phyloP scores from a whole-genome alignment of 1,140 invertebrate species.

The Cotesia chilonis region DNA sequence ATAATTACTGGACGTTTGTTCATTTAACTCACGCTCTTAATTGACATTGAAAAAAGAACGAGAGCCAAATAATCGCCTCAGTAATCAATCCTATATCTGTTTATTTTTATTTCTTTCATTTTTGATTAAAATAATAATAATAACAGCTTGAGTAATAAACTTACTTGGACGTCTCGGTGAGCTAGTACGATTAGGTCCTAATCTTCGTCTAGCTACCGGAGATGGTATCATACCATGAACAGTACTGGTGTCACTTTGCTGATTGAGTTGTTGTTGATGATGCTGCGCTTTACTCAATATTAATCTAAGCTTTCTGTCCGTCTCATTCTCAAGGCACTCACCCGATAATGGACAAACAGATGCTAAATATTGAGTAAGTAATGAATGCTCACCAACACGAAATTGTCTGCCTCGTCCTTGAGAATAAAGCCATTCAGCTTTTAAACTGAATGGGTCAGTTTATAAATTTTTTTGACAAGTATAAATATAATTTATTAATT shows the following conservation, averaged over 20 bases:
- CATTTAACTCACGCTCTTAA: constrained; percentile 15
- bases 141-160: constrained; percentile 42
- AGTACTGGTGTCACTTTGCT: constrained; percentile 67
- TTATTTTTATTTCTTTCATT: constrained; percentile 5
- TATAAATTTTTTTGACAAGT: constrained; percentile 11
- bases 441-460: constrained; percentile 72
- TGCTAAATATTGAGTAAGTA: constrained; percentile 83
- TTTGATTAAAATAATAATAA: background rate
- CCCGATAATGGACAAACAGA: constrained; percentile 79
- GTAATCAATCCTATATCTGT: constrained; percentile 2
- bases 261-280: constrained; percentile 83
- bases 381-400: constrained; percentile 82
- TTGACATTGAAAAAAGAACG: background rate
- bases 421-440: constrained; percentile 95
- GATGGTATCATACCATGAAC: constrained; percentile 64
- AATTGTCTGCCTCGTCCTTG: constrained; percentile 90
- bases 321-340: constrained; percentile 80
- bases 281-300: constrained; percentile 90
- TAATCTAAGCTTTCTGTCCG: constrained; percentile 84
- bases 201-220: constrained; percentile 58
- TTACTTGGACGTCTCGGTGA: constrained; percentile 73
- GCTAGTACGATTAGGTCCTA: constrained; percentile 61
- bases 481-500: background rate
- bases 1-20: constrained; percentile 40
- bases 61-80: constrained; percentile 5